Evolutionary conservation across 1,140 invertebrate genomes (phyloP).

Genomic region (Metopolophium dirhodum): DNA sequence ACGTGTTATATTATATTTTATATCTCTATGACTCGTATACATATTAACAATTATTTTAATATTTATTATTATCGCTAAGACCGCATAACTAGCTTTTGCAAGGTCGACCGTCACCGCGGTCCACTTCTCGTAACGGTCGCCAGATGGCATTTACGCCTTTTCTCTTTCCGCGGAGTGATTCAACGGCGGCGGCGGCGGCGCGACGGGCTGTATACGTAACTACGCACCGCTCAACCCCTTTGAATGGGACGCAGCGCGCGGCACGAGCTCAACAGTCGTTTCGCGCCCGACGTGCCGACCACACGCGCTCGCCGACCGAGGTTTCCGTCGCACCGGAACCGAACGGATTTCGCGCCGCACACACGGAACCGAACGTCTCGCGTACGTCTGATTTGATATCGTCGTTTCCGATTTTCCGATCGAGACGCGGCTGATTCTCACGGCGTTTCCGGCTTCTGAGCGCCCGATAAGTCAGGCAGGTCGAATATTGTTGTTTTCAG

Average conservation of each 20-base stretch:
- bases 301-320: neutral
- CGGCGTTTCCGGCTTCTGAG: neutral
- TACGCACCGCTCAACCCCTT: neutral
- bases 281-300: conserved; percentile 35
- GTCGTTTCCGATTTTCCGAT: neutral
- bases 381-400: neutral
- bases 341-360: too few species aligned
- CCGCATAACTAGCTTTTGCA: neutral
- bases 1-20: too few species aligned
- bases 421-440: neutral
- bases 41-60: too few species aligned
- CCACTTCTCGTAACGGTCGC: neutral
- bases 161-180: neutral
- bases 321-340: neutral
- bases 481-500: neutral
- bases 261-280: conserved; percentile 54
- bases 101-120: neutral
- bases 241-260: conserved; percentile 16
- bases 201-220: neutral
- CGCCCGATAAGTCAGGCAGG: neutral
- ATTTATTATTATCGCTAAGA: neutral
- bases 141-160: conserved; percentile 45
- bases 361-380: neutral
- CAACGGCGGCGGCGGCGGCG: conserved; percentile 12
- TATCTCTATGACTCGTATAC: too few species aligned